Conservation (phyloP, 2,113 vertebrate genomes). For the Halcyon malimbica region DNA sequence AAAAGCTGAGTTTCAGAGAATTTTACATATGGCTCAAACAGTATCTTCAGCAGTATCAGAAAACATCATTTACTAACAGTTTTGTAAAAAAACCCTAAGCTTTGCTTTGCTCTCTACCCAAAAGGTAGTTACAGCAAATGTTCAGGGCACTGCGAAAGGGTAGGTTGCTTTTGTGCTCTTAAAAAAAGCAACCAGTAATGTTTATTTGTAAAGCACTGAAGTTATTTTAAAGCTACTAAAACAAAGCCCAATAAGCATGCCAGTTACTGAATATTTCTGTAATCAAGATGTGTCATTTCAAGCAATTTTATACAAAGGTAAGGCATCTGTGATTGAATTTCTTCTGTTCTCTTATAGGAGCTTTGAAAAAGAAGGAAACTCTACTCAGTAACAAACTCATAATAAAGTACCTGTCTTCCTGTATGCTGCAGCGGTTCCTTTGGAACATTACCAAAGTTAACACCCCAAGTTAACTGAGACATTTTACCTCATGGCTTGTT, state of each 20-base stretch:
- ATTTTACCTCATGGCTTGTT: not conserved
- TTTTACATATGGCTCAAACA: not conserved
- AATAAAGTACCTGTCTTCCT: not conserved
- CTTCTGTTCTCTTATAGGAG: not conserved
- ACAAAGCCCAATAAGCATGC: not conserved
- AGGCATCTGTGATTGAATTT: not conserved
- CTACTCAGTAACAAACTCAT: not conserved
- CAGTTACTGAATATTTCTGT: not conserved
- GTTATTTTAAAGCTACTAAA: not conserved
- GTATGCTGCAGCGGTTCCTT: not conserved
- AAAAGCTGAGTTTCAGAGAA: not conserved
- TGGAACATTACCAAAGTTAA: not conserved
- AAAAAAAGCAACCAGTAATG: not conserved
- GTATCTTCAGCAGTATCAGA: not conserved
- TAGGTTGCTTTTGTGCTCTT: not conserved
- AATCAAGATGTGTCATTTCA: not conserved
- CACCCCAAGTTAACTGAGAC: not conserved
- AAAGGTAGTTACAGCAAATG: not conserved
- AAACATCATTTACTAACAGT: not conserved
- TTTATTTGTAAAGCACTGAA: not conserved
- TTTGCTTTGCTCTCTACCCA: not conserved
- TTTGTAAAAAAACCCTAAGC: not conserved
- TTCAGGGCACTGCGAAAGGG: not conserved
- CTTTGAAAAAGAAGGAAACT: not conserved
- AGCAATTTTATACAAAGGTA: not conserved